Base-by-base conservation (phyloP, 1,140 invertebrate species). In the Brachionus plicatilis region DNA sequence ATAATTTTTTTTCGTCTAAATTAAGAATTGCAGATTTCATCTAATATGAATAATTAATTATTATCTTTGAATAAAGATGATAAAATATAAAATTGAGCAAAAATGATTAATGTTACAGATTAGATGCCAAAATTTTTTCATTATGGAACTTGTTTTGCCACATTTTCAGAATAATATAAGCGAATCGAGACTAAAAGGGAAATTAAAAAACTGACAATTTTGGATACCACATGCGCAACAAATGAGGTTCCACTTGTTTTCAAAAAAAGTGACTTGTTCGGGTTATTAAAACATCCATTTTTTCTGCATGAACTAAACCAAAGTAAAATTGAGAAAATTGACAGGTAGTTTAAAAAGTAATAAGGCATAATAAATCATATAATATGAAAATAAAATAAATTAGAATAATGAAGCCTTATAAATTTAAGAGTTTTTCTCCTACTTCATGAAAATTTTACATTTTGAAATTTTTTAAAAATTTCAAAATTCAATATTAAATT, bases 41-140 rank as follows among this genome's bases (percentile, higher is more conserved):
- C 68, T 17, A 43, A 43, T 43, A 41, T 72, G 37, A 72, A 72
- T 72, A 72, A 72, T 72, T 72, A 72, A 72, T 72, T 37, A 72
- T 72, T 72, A 72, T 72, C 68, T 41, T 72, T 72, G 17, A 20
- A 41, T 17, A 72, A 41, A 45, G 14, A 41, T 12, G 17, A 20
- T 37, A 12, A 43, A 72, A 45, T 20, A 68, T 29, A 65, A 65
- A 65, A 65, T 47, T 47, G 45, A 47, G 33, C 66, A 37, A 72
- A 72, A 72, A 72, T 72, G 68, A 72, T 72, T 72, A 72, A 72
- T 72, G 66, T 68, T 29, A 17, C n/a, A 37, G 41, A 72, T 20
- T 20, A 43, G n/a, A 33, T 68, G 27, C 33, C 33, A 33, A 7
- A 68, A 33, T 65, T n/a, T n/a, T 20, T 65, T 27, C n/a, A 8